These are phyloP conservation scores for Mythimna pallens DNA, from an alignment of 2,888 invertebrate species.

Conservation along the genomic window DNA sequence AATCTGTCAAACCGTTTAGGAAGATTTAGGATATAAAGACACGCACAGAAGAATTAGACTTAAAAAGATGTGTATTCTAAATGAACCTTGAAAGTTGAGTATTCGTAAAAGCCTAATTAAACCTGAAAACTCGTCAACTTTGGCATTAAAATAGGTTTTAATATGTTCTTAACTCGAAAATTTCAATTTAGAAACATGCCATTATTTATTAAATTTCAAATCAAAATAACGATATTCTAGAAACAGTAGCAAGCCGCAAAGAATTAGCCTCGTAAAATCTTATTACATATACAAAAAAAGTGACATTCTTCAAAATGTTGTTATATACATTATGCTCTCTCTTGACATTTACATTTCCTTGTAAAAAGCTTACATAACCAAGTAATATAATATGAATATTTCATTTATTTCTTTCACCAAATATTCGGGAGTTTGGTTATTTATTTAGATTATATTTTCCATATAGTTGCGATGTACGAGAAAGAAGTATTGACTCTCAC, in stretches of 20 bases:
- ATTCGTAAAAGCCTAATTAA: background rate
- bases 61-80: too few species aligned
- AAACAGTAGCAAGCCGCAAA: background rate
- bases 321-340: too few species aligned
- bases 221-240: background rate
- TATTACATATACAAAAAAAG: background rate
- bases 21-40: too few species aligned
- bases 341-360: slow-evolving; percentile 38
- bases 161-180: background rate
- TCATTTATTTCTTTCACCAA: slow-evolving; percentile 26
- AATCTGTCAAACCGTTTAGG: too few species aligned
- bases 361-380: slow-evolving; percentile 27
- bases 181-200: background rate
- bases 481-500: slow-evolving; percentile 94
- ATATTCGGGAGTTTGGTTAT: slow-evolving; percentile 41
- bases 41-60: too few species aligned
- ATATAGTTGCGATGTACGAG: slow-evolving; percentile 92
- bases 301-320: too few species aligned
- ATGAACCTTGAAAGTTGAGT: background rate
- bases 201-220: background rate
- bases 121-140: background rate
- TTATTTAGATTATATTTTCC: slow-evolving; percentile 45
- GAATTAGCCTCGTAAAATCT: background rate
- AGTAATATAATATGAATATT: slow-evolving; percentile 50
- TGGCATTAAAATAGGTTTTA: background rate